Evolutionary conservation across 23 tunicate genomes (phyloP), one percentile per base, ranked within the genome.

Genomic region (Botrylloides violaceus): DNA sequence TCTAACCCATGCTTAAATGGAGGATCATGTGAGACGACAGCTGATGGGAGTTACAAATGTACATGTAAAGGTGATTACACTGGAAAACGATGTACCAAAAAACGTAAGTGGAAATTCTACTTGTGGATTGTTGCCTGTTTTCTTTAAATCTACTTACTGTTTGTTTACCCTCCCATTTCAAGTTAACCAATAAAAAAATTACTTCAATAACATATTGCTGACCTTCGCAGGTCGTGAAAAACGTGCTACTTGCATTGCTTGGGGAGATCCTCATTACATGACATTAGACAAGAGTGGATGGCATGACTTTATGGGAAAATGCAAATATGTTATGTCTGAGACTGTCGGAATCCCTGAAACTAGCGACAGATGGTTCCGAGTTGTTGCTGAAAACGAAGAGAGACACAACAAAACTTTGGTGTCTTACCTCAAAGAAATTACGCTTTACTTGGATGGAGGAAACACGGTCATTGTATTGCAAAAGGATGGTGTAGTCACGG

Each of bases 201-300:
- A n/a, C n/a, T n/a, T n/a, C n/a, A n/a, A n/a, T n/a, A n/a, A n/a
- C n/a, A n/a, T n/a, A n/a, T n/a, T n/a, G n/a, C n/a, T n/a, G n/a
- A n/a, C n/a, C n/a, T 43, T 15, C 15, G 15, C 70, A 6, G 70
- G 34, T 3, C 70, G 70, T 25, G 36, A 19, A 9, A 63, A 9
- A 34, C 32, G 70, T 19, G 94, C 81, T 0, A 32, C 59, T 26
- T 85, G 94, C 85, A 65, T 31, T 29, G 85, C 94, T 31, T 80
- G 81, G 81, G 94, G 94, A 2, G 86, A 85, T 58, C 94, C 86
- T 31, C 86, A 85, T 66, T 85, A 85, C 66, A 75, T 47, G 77
- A 80, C 94, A 23, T 85, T 85, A 28, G 94, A 85, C 72, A 76
- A 81, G 61, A 75, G 72, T 39, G 94, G 77, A 2, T 35, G 49